Conservation (phyloP, 2,113 vertebrate genomes). For the Coturnix japonica region DNA sequence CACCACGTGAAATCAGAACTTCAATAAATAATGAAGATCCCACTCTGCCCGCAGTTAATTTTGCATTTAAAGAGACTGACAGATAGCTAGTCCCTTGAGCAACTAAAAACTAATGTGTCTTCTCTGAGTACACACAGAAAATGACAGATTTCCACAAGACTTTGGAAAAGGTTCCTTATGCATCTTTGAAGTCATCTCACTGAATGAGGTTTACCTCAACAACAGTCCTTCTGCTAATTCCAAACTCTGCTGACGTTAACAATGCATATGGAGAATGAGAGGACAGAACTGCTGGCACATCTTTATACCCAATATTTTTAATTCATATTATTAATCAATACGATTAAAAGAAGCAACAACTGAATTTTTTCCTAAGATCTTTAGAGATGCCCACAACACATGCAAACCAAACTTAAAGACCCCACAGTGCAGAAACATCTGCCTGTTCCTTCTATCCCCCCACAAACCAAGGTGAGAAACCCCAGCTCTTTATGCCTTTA, state of each 20-base stretch:
- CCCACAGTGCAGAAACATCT: not conserved
- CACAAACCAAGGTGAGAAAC: not conserved
- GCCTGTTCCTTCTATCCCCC: not conserved
- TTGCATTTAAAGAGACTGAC: not conserved
- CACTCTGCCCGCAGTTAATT: not conserved
- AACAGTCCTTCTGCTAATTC: not conserved
- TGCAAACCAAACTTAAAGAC: not conserved
- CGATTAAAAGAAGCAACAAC: not conserved
- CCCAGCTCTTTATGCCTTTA: not conserved
- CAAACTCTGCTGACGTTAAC: not conserved
- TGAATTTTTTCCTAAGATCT: not conserved
- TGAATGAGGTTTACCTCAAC: not conserved
- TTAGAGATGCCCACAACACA: not conserved
- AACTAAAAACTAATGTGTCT: not conserved
- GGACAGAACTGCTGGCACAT: not conserved
- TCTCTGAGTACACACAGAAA: not conserved
- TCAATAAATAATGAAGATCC: not conserved
- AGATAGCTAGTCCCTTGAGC: conserved; percentile 21
- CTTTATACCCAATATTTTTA: not conserved
- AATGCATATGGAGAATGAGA: not conserved
- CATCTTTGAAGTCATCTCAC: not conserved
- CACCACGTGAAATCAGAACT: conserved; percentile 9
- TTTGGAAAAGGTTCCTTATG: not conserved
- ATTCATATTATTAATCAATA: not conserved
- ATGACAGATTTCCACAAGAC: not conserved